Evolutionary conservation across 2,888 invertebrate species (phyloP), one percentile per base, ranked within the genome.

Genomic region (Drosophila leonis): DNA sequence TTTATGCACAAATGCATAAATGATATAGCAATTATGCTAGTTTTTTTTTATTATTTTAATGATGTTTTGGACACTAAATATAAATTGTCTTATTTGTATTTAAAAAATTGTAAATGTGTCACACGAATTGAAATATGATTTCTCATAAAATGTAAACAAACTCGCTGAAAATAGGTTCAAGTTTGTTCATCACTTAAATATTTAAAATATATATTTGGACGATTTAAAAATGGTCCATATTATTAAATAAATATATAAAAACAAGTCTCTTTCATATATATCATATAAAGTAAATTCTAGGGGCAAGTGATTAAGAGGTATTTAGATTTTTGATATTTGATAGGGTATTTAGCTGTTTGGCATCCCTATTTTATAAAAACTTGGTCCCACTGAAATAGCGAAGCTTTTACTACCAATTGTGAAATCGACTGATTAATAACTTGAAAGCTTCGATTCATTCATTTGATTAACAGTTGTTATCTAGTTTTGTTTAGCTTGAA

Each of bases 1-100:
- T 44, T 59, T 55, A 65, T 56, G 51, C 68, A 64, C 59, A 66
- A 63, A 46, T 65, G 62, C 67, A 66, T 51, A 46, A 39, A 49
- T 27, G 15, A 46, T 44, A 24, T 51, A 44, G 46, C 27, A 65
- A 55, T 63, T 31, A 20, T 20, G 35, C 18, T 10, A 24, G 24
- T 3, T 24, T 20, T 51, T 51, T 42, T 42, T 44, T 60, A n/a
- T 55, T 46, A 35, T 57, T 56, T 27, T 46, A 60, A 39, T n/a
- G 0, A n/a, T 54, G 18, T 12, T 20, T 13, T 29, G 8, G 1
- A n/a, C 39, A 12, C 41, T 12, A 6, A n/a, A 64, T 20, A 63
- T 39, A 33, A 55, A 33, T 42, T 6, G 10, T 31, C 4, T 12
- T 4, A 27, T 39, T n/a, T 39, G 8, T 55, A 29, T 18, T 33